Conservation (phyloP, 2,113 vertebrate species). For the Ameiurus melas region DNA sequence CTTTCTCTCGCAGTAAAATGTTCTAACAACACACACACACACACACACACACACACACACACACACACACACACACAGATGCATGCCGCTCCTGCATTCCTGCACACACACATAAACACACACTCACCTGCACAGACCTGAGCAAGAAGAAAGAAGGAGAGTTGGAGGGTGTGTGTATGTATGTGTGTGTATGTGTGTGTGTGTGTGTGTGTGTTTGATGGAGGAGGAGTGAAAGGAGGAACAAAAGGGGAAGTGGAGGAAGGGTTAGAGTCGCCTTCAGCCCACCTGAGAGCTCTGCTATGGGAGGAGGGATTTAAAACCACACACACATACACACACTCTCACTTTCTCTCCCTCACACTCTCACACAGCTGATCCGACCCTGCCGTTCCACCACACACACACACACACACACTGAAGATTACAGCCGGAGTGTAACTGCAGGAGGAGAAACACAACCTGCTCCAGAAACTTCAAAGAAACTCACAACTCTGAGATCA, state of each 20-base stretch:
- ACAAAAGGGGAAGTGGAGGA: conserved; percentile 36
- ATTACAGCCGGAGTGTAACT: not conserved
- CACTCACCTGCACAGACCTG: conserved; percentile 38
- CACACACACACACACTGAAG: not conserved
- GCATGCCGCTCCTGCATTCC: not conserved
- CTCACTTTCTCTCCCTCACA: not conserved
- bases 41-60: not conserved
- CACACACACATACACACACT: conserved; percentile 8
- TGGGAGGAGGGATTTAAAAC: conserved; percentile 27
- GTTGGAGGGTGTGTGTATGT: not conserved
- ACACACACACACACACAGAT: not conserved
- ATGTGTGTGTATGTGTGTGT: conserved; percentile 9
- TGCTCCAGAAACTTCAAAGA: not conserved
- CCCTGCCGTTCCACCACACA: not conserved
- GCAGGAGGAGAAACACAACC: conserved; percentile 15
- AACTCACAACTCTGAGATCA: not conserved
- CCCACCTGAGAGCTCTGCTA: conserved; percentile 10
- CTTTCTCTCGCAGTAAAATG: not conserved
- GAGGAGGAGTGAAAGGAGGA: conserved; percentile 3
- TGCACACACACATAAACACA: conserved; percentile 9
- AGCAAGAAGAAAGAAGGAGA: not conserved
- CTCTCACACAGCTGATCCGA: not conserved
- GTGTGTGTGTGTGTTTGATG: conserved; percentile 24
- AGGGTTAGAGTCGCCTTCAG: not conserved
- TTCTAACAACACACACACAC: not conserved